These are phyloP conservation scores for Drepana arcuata DNA, from an alignment of 1,140 invertebrate genomes.

Conservation along the genomic window DNA sequence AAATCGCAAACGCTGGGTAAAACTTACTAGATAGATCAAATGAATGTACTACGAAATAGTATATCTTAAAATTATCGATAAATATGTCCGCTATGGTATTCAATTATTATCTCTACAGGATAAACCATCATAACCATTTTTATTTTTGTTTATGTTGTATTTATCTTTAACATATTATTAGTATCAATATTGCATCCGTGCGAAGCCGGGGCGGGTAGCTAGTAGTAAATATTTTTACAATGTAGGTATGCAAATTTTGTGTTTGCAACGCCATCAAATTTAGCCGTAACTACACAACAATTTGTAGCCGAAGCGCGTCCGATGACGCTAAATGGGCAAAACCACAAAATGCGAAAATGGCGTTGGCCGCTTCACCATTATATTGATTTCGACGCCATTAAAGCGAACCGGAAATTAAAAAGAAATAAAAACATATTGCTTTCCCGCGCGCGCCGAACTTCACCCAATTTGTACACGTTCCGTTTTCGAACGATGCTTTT, in stretches of 20 bases:
- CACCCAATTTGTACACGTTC: constrained; percentile 66
- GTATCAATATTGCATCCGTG: constrained; percentile 20
- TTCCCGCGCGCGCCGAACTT: constrained; percentile 65
- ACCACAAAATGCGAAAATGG: constrained; percentile 67
- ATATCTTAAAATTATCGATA: neutral
- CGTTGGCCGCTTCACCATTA: constrained; percentile 61
- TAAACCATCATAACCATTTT: too few species aligned
- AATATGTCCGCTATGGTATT: neutral
- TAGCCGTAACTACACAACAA: constrained; percentile 23
- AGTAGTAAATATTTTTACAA: constrained; percentile 10
- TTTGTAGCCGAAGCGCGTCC: constrained; percentile 39
- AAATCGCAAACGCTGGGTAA: too few species aligned
- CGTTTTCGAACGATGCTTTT: constrained; percentile 52
- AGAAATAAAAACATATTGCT: constrained; percentile 70
- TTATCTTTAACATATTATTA: neutral
- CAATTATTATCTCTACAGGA: neutral
- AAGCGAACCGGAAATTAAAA: constrained; percentile 70
- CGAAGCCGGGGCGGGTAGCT: constrained; percentile 15
- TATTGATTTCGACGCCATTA: constrained; percentile 71
- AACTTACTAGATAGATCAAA: neutral
- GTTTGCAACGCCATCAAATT: constrained; percentile 30
- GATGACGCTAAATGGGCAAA: constrained; percentile 66
- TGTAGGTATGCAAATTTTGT: constrained; percentile 1
- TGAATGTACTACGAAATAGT: too few species aligned
- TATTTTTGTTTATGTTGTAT: neutral